Evolutionary conservation across 2,888 invertebrate genomes (phyloP), one percentile per base, ranked within the genome.

Genomic region (Hybos culiciformis): DNA sequence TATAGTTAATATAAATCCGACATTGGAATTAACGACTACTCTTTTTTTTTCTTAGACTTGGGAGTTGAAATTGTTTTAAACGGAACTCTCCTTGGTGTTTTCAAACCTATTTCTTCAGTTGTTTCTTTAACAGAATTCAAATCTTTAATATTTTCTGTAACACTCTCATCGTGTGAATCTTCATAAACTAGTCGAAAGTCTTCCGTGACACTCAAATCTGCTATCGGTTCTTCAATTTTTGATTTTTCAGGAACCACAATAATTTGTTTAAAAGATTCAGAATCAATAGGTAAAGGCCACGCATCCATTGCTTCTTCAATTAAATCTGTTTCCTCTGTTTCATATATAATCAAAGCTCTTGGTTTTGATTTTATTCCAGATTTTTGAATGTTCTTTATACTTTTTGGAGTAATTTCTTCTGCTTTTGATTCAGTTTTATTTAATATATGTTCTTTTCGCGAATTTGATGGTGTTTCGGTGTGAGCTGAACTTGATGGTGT

Each of bases 101-200:
- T 6, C 9, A n/a, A n/a, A n/a, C n/a, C n/a, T n/a, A 9, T 12
- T 26, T 26, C 7, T 26, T 26, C 26, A 3, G 26, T 26, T 4
- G 3, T 12, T 4, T 26, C 26, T 7, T 26, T 26, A n/a, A n/a
- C n/a, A n/a, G n/a, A n/a, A n/a, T n/a, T n/a, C n/a, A n/a, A n/a
- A n/a, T n/a, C n/a, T n/a, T n/a, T n/a, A n/a, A n/a, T n/a, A n/a
- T n/a, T n/a, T n/a, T n/a, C n/a, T n/a, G n/a, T n/a, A n/a, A 7
- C 23, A 23, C 23, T 23, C 23, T 23, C 23, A 7, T 29, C 29
- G 33, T 44, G 44, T 1, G 72, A 71, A 29, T 77, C 78, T 41
- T 72, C 74, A 39, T 74, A 75, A 7, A 77, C 68, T 24, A 78
- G 59, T 50, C 74, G 70, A 19, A 78, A 73, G 52, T 77, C 75